phyloP scores from a whole-genome alignment of 2,113 vertebrate genomes.

The Gadus macrocephalus region DNA sequence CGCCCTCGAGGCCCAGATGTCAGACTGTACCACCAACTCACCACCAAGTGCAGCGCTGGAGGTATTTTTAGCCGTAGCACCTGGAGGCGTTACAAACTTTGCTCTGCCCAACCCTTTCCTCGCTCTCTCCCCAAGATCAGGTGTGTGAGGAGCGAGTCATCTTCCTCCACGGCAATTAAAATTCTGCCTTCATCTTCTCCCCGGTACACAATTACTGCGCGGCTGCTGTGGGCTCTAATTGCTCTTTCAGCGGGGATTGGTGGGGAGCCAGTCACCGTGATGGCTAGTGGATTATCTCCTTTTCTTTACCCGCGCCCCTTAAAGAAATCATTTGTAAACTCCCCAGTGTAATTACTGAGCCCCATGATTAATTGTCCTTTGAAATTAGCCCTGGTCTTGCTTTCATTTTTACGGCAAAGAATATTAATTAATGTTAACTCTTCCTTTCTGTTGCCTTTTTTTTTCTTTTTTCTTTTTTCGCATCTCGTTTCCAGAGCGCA shows the following conservation, averaged over 20 bases:
- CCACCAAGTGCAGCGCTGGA: constrained; percentile 13
- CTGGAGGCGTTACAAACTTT: constrained; percentile 78
- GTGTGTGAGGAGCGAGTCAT: constrained; percentile 80
- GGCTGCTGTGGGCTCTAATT: constrained; percentile 93
- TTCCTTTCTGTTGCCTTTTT: constrained; percentile 39
- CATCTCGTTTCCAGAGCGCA: constrained; percentile 78
- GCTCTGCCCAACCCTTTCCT: constrained; percentile 72
- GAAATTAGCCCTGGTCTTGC: constrained; percentile 98
- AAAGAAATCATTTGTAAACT: constrained; percentile 99
- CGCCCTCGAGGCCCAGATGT: constrained; percentile 74
- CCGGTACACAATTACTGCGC: constrained; percentile 90
- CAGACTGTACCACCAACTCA: constrained; percentile 51
- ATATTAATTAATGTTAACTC: constrained; percentile 99
- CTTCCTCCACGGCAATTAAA: constrained; percentile 93
- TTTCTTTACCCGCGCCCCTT: constrained; percentile 89
- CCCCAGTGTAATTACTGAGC: constrained; percentile 98
- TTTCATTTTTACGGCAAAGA: constrained; percentile 98
- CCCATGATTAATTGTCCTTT: constrained; percentile 99
- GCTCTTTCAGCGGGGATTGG: constrained; percentile 95
- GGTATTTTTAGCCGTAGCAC: constrained; percentile 85
- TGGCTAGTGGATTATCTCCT: constrained; percentile 87
- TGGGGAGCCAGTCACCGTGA: constrained; percentile 95
- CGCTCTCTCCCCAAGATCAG: constrained; percentile 76
- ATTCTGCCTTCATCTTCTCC: constrained; percentile 87
- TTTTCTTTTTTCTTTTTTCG: background rate